Conservation (phyloP, 2,888 invertebrate genomes). For the Pollenia griseotomentosa region DNA sequence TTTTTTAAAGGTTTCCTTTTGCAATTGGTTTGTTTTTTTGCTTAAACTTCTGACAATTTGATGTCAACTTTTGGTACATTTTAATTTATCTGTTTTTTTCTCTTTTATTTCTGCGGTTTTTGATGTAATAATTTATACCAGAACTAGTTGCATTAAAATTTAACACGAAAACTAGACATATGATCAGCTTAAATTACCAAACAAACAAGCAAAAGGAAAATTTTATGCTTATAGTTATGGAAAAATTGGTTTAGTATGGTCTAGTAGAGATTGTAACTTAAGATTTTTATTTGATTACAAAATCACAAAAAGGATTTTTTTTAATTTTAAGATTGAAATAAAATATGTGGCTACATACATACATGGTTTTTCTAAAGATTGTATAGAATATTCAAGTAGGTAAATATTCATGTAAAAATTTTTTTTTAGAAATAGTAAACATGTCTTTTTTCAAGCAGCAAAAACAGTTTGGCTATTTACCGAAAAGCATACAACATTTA, state of each 20-base stretch:
- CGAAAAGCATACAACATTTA: too few species aligned
- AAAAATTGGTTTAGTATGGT: conserved; percentile 30
- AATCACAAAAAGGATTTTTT: conserved; percentile 7
- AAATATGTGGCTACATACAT: neutral
- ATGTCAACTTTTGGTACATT: conserved; percentile 48
- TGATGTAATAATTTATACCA: conserved; percentile 52
- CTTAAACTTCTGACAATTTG: neutral
- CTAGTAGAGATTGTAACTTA: conserved; percentile 27
- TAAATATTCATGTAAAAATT: neutral
- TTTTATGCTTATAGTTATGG: neutral
- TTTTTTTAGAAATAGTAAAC: too few species aligned
- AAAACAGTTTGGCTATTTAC: too few species aligned
- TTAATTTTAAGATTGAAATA: neutral
- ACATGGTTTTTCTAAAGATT: too few species aligned
- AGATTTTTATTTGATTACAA: conserved; percentile 1
- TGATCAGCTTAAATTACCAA: conserved; percentile 34
- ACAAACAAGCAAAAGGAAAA: neutral
- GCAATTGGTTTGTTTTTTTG: conserved; percentile 10
- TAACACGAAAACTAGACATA: conserved; percentile 2
- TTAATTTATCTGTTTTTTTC: conserved; percentile 28
- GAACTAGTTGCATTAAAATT: conserved; percentile 35
- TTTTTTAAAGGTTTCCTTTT: conserved; percentile 35
- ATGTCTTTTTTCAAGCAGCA: too few species aligned
- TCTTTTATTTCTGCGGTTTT: conserved; percentile 54
- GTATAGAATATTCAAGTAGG: neutral